A percentile compares a stretch with the other conserved stretches of the same genome.
Evolutionary conservation across 37 sponge, comb jelly and placozoan genomes (phyloP).

Genomic region (Geodia barretti): DNA sequence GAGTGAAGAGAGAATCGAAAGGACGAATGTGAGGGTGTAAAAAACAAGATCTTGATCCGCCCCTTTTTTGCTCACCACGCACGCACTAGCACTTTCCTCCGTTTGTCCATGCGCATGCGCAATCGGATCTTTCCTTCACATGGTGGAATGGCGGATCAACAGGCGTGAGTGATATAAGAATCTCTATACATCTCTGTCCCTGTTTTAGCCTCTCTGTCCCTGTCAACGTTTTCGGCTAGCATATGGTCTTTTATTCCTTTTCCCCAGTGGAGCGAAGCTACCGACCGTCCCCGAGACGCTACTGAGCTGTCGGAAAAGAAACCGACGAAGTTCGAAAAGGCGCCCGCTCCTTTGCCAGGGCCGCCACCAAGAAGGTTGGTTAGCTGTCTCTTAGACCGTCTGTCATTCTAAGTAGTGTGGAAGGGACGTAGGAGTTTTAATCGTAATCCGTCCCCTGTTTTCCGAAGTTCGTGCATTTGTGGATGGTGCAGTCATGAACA

Average conservation of each 20-base stretch:
- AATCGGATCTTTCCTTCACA: background rate
- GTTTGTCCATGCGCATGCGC: conserved; percentile 55
- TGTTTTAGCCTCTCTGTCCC: background rate
- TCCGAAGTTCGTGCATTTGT: too few relatives aligned
- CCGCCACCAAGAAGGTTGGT: conserved; percentile 54
- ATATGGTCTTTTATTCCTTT: background rate
- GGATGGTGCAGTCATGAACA: too few relatives aligned
- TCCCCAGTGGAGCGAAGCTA: conserved; percentile 31
- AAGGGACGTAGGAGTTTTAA: too few relatives aligned
- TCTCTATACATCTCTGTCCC: background rate
- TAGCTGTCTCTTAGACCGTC: too few relatives aligned
- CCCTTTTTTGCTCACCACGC: too few relatives aligned
- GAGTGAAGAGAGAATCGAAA: too few relatives aligned
- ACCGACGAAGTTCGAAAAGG: conserved; percentile 41
- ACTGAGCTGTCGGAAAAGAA: conserved; percentile 78
- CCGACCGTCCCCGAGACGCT: conserved; percentile 89
- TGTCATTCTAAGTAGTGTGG: too few relatives aligned
- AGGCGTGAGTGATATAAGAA: background rate
- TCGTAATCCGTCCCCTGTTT: too few relatives aligned
- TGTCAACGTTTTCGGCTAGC: background rate
- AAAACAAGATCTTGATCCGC: too few relatives aligned
- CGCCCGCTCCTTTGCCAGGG: conserved; percentile 55
- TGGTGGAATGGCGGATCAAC: conserved; percentile 29
- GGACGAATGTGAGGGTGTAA: too few relatives aligned
- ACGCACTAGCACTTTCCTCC: too few relatives aligned